phyloP scores from a whole-genome alignment of 1,140 invertebrate genomes.

The Drosophila mauritiana region DNA sequence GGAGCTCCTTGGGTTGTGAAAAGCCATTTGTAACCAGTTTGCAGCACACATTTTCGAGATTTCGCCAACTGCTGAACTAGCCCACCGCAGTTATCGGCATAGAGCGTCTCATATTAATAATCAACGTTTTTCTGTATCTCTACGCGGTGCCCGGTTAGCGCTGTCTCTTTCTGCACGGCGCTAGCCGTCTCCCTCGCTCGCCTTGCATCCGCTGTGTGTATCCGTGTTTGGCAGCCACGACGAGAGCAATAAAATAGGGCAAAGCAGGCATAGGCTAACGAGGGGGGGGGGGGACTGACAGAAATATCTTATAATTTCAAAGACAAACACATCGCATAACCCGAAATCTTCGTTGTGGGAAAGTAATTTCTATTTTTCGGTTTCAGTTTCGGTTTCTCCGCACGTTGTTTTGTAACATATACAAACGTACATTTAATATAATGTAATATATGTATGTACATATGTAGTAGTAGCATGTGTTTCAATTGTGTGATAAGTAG shows the following conservation, averaged over 20 bases:
- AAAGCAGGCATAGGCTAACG: no score
- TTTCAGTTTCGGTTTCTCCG: conserved; percentile 19
- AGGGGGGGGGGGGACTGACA: neutral
- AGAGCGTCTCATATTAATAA: conserved; percentile 77
- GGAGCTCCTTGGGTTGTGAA: neutral
- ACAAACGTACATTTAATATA: no score
- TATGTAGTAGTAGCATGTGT: no score
- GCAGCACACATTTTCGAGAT: conserved; percentile 4
- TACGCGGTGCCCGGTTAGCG: neutral
- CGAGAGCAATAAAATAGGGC: conserved; percentile 59
- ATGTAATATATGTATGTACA: neutral
- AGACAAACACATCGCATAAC: conserved; percentile 33
- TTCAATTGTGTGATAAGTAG: no score
- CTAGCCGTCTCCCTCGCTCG: conserved; percentile 13
- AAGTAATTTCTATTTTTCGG: conserved; percentile 28
- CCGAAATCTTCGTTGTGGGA: conserved; percentile 36
- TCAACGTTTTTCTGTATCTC: conserved; percentile 73
- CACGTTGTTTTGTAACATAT: conserved; percentile 4
- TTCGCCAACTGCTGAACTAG: conserved; percentile 23
- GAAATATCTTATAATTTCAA: conserved; percentile 34
- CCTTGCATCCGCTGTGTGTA: conserved; percentile 23
- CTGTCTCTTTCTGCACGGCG: conserved; percentile 3
- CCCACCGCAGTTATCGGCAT: conserved; percentile 62
- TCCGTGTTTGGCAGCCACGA: conserved; percentile 40
- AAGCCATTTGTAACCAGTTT: conserved; percentile 4